Evolutionary conservation across 1,140 invertebrate species (phyloP), one percentile per base, ranked within the genome.

Genomic region (Drosophila guanche): DNA sequence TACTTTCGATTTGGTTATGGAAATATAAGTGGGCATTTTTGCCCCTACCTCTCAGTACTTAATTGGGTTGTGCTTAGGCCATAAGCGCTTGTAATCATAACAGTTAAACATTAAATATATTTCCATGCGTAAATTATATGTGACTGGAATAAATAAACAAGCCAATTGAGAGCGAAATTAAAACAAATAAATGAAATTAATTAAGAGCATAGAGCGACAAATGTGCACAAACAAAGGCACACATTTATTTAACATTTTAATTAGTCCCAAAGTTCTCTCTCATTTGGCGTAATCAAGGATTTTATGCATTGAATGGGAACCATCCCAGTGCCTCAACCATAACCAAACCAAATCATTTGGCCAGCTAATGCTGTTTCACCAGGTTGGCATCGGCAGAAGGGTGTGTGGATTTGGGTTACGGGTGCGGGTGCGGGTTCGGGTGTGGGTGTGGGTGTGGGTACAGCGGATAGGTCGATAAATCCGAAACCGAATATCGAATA

Each of bases 111-210:
- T 40, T 63, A 51, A 57, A 65, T 33, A 22, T 27, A 33, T 37
- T 37, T 46, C 3, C 5, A 27, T 48, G 37, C 41, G 23, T 40
- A 23, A 47, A 60, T 60, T 46, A 16, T 41, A 45, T 40, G 55
- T 53, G 27, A 46, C 50, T 52, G 40, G 14, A 33, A 47, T 53
- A 52, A 47, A 52, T 63, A 73, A 73, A 62, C 29, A 43, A 43
- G 53, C 65, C 67, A 69, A 70, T 70, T 62, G 45, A 62, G 50
- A 72, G 45, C 22, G 40, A 73, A 40, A 62, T 62, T 62, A 73
- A 41, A 45, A 51, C 42, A 62, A 72, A 73, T 73, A 66, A 65
- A 73, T 73, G 52, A 73, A 73, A 63, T 55, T 72, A 74, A 66
- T 65, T 55, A 66, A 43, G 42, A 40, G 51, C 37, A 41, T 41